Percentiles rank a stretch among this genome's conserved stretches.
These are phyloP conservation scores for Pristionchus exspectatus DNA, from an alignment of 2,888 invertebrate genomes.

Conservation along the genomic window DNA sequence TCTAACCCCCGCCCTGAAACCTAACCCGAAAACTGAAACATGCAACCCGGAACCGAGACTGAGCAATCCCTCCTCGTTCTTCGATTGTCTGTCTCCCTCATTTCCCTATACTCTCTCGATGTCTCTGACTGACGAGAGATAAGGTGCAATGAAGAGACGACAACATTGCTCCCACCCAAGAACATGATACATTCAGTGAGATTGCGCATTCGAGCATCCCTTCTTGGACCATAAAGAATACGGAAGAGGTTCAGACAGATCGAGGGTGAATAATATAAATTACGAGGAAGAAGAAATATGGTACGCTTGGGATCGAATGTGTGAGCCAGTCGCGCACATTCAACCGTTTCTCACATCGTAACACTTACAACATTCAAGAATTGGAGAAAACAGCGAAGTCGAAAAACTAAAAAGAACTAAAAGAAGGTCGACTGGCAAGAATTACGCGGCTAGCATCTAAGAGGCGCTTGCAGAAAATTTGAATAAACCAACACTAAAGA, in stretches of 20 bases:
- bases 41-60: slow-evolving; percentile 32
- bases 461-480: neutral
- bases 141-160: too few relatives aligned
- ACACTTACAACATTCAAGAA: too few relatives aligned
- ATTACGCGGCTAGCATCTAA: neutral
- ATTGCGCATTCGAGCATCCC: neutral
- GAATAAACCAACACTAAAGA: neutral
- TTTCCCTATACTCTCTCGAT: too few relatives aligned
- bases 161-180: neutral
- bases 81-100: neutral
- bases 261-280: neutral
- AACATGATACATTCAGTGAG: slow-evolving; percentile 16
- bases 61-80: neutral
- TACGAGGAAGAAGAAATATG: neutral
- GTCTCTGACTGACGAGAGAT: too few relatives aligned
- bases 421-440: neutral
- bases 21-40: neutral
- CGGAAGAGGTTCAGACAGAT: neutral
- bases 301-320: too few relatives aligned
- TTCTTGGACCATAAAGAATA: neutral
- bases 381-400: too few relatives aligned
- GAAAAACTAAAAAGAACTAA: too few relatives aligned
- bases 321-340: too few relatives aligned
- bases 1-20: neutral
- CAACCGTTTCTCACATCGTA: too few relatives aligned